phyloP scores from a whole-genome alignment of 2,113 vertebrate species.

The Galeopterus variegatus region DNA sequence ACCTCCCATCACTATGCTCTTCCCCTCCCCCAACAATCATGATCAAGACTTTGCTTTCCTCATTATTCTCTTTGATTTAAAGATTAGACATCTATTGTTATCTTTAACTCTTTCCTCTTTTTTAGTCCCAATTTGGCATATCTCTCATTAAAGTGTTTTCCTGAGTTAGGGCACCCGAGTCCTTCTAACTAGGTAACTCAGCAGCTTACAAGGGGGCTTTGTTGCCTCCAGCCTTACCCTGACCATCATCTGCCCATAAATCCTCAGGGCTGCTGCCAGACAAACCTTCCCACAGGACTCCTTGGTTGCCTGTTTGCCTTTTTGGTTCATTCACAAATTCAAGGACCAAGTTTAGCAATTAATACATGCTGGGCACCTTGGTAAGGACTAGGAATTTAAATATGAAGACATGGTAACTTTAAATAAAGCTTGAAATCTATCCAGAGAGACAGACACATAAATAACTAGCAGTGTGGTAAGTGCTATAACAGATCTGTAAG shows the following conservation, averaged over 20 bases:
- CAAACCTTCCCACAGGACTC: not conserved
- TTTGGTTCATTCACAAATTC: not conserved
- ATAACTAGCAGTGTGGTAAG: not conserved
- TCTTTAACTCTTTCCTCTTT: conserved; percentile 35
- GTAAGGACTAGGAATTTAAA: not conserved
- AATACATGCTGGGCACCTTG: not conserved
- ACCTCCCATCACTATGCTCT: not conserved
- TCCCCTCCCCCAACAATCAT: not conserved
- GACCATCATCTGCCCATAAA: not conserved
- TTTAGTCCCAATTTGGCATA: conserved; percentile 38
- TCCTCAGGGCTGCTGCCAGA: not conserved
- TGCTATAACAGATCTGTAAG: not conserved
- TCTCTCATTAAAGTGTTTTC: not conserved
- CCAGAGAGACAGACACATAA: not conserved
- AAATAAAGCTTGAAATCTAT: conserved; percentile 16
- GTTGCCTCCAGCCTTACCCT: not conserved
- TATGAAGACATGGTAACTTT: not conserved
- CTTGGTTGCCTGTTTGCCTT: not conserved
- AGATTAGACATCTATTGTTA: conserved; percentile 45
- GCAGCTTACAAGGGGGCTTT: not conserved
- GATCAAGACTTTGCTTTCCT: not conserved
- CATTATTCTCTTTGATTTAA: conserved; percentile 12
- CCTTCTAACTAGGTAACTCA: not conserved
- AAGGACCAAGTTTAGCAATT: not conserved
- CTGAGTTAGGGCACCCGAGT: not conserved